phyloP scores from a whole-genome alignment of 2,888 invertebrate genomes.

The Eudemis profundana region DNA sequence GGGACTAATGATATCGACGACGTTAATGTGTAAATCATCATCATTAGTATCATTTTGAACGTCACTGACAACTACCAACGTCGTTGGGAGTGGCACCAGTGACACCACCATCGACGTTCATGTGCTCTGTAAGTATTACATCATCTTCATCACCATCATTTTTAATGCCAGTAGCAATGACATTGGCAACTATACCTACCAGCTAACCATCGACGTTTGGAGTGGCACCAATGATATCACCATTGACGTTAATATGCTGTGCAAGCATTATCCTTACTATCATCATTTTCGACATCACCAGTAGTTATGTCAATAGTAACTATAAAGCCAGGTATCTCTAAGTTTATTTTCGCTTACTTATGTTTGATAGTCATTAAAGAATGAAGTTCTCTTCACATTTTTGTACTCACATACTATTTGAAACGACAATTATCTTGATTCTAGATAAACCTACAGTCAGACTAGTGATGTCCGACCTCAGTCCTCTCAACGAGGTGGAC shows the following conservation, averaged over 20 bases:
- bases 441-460: conserved; percentile 92
- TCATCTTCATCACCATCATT: too few relatives aligned
- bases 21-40: conserved; percentile 90
- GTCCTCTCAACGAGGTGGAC: conserved; percentile 91
- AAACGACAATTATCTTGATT: conserved; percentile 47
- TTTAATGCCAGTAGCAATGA: conserved; percentile 90
- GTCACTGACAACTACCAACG: conserved; percentile 45
- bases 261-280: too few relatives aligned
- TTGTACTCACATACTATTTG: too few relatives aligned
- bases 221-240: conserved; percentile 89
- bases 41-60: not conserved
- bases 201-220: conserved; percentile 92
- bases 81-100: conserved; percentile 88
- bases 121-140: conserved; percentile 90
- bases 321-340: not conserved
- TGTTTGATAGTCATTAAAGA: too few relatives aligned
- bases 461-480: conserved; percentile 90
- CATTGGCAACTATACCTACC: conserved; percentile 94
- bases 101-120: conserved; percentile 90
- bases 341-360: not conserved
- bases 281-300: not conserved
- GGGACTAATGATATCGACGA: conserved; percentile 89
- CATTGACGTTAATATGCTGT: not conserved
- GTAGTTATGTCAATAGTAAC: not conserved
- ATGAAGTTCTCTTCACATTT: too few relatives aligned